Conservation (phyloP, 1,140 invertebrate species). For the Drosophila bocqueti region DNA sequence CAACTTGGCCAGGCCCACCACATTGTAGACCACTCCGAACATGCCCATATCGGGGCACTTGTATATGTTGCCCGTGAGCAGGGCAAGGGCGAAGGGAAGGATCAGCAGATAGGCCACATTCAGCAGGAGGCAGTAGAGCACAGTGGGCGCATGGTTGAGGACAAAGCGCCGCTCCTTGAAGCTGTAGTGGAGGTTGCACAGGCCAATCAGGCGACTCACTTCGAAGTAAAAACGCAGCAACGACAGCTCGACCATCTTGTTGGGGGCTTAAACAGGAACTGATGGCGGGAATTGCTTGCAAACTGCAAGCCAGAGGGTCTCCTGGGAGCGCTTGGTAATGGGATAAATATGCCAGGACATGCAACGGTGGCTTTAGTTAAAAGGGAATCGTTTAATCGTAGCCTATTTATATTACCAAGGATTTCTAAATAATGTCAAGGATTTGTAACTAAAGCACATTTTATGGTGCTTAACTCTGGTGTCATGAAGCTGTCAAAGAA, state of each 20-base stretch:
- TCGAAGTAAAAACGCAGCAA: constrained; percentile 37
- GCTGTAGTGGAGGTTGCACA: constrained; percentile 49
- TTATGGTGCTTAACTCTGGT: background rate
- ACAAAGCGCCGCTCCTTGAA: background rate
- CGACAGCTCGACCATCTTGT: constrained; percentile 12
- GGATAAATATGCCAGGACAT: constrained; percentile 13
- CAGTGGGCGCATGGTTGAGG: constrained; percentile 13
- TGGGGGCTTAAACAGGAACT: constrained; percentile 7
- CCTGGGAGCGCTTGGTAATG: background rate
- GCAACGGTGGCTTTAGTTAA: constrained; percentile 16
- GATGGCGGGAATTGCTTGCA: background rate
- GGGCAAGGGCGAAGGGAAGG: constrained; percentile 21
- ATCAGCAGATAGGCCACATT: constrained; percentile 49
- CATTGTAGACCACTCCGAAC: constrained; percentile 39
- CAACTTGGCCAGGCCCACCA: constrained; percentile 31
- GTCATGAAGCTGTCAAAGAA: background rate
- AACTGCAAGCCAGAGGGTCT: background rate
- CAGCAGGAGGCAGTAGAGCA: constrained; percentile 46
- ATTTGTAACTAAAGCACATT: background rate
- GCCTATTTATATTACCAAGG: background rate
- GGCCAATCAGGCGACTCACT: constrained; percentile 46
- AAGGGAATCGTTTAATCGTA: background rate
- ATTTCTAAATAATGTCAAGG: background rate
- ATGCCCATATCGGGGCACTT: constrained; percentile 41
- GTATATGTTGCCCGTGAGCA: constrained; percentile 35